These are phyloP conservation scores for Drosophila flavopinicola DNA, from an alignment of 2,888 invertebrate genomes.

Conservation along the genomic window DNA sequence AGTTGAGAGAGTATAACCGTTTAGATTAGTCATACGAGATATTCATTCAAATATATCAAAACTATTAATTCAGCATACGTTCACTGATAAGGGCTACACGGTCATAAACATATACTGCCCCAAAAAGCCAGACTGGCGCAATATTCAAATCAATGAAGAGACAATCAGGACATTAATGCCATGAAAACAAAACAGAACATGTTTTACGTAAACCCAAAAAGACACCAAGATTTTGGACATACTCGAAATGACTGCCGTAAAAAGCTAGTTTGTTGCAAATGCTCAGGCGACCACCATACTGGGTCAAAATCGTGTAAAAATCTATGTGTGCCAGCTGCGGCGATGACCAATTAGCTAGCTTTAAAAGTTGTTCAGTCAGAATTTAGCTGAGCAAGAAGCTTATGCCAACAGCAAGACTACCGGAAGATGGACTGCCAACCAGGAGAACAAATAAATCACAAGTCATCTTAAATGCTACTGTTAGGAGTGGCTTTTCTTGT, in stretches of 20 bases:
- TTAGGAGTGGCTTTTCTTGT: too few relatives aligned
- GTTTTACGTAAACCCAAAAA: background rate
- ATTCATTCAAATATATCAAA: too few relatives aligned
- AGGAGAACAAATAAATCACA: too few relatives aligned
- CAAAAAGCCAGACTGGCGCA: too few relatives aligned
- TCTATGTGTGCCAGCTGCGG: background rate
- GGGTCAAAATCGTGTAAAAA: background rate
- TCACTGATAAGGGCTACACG: too few relatives aligned
- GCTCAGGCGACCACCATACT: background rate
- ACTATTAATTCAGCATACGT: too few relatives aligned
- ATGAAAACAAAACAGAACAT: too few relatives aligned
- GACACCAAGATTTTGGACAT: background rate
- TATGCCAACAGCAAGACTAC: background rate
- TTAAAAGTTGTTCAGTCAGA: background rate
- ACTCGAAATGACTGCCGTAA: background rate
- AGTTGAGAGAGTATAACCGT: background rate
- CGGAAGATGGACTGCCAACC: background rate
- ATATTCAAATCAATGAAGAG: too few relatives aligned
- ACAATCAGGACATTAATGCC: too few relatives aligned
- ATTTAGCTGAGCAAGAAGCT: background rate
- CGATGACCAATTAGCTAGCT: background rate
- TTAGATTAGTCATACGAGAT: background rate
- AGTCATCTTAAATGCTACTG: too few relatives aligned
- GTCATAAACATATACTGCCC: too few relatives aligned
- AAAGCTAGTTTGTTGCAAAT: background rate